Base-by-base conservation (phyloP, 2,888 invertebrate species). In the Isoperla grammatica region DNA sequence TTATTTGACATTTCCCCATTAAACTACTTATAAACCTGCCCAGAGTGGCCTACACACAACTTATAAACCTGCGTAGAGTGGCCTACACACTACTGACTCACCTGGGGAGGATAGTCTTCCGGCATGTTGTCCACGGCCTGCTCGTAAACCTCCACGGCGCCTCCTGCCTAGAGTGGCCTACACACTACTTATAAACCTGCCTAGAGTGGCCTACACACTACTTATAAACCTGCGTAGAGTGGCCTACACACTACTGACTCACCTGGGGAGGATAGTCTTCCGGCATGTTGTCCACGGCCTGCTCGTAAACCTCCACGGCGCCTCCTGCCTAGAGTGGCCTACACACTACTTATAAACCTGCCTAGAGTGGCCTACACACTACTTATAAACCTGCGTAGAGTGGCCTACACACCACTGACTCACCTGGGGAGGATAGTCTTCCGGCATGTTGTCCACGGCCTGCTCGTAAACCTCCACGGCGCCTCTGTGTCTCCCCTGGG, bases 391-490 rank as follows among this genome's bases (percentile, higher is more conserved):
- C 45, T n/a, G 45, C 2, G 15, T 8, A 45, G 19, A 11, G 45
- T 45, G 15, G 13, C 45, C 19, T n/a, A n/a, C 13, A n/a, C 2
- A 45, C 17, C 17, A 15, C 9, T 75, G 75, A 74, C 81, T 81
- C 66, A 88, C 88, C 78, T 89, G 87, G 35, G 89, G 88, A 63
- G 88, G 87, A 73, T 90, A 91, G 68, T 87, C 83, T 61, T 85
- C 82, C 1, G 95, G 94, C 68, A 93, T 78, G 67, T 87, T 84
- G 70, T 85, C 82, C 61, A 95, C 81, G 45, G 95, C 95, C 73
- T 93, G 90, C 68, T 88, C 83, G 75, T 94, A 96, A 8, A 90
- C 87, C 29, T 86, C 84, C 37, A 95, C 81, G 13, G 95, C 94
- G 72, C 90, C 86, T 71, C 89, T 85, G 73, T 88, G 81, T 68